Conservation (phyloP, 2,888 invertebrate genomes). For the Galerucella calmariensis region DNA sequence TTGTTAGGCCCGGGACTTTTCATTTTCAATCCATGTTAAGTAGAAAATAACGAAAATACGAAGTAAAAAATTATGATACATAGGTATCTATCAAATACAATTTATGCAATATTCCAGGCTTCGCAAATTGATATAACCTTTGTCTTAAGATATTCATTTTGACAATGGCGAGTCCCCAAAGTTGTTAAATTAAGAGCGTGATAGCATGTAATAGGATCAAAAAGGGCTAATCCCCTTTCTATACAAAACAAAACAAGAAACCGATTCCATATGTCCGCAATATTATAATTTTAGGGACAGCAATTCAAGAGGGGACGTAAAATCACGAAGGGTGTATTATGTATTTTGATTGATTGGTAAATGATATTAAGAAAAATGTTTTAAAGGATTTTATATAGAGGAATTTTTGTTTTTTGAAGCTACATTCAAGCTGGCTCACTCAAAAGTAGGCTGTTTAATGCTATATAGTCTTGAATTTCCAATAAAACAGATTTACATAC, state of each 20-base stretch:
- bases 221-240: conserved; percentile 40
- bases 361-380: not conserved
- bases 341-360: conserved; percentile 6
- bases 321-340: conserved; percentile 14
- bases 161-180: conserved; percentile 33
- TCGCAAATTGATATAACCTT: not conserved
- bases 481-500: too few species aligned
- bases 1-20: too few species aligned
- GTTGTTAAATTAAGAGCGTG: conserved; percentile 48
- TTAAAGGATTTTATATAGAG: not conserved
- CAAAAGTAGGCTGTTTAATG: too few species aligned
- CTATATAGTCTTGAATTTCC: too few species aligned
- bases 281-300: conserved; percentile 29
- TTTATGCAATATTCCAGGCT: not conserved
- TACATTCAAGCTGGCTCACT: not conserved
- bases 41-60: too few species aligned
- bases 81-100: too few species aligned
- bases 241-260: conserved; percentile 35
- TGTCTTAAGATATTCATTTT: conserved; percentile 35
- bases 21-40: too few species aligned
- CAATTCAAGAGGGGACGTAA: conserved; percentile 17
- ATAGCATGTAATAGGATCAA: conserved; percentile 51
- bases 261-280: conserved; percentile 42
- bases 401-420: not conserved
- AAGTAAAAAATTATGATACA: too few species aligned